phyloP scores from a whole-genome alignment of 2,888 invertebrate species.

The Drosophila prolongata region DNA sequence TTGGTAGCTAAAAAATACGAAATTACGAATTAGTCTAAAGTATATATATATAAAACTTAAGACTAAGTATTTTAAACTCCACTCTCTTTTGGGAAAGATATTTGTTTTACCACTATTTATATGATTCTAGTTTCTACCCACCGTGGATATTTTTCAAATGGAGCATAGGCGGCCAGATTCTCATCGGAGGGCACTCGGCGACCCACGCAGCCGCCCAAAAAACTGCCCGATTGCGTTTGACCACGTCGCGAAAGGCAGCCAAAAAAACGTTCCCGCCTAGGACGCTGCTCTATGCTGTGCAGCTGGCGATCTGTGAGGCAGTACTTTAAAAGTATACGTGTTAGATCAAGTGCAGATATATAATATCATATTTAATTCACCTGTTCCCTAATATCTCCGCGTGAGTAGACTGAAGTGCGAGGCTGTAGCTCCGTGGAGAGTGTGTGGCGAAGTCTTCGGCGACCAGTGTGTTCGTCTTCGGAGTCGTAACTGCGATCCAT shows the following conservation, averaged over 20 bases:
- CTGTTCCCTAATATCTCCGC: conserved; percentile 93
- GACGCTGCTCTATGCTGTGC: conserved; percentile 89
- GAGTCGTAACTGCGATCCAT: conserved; percentile 89
- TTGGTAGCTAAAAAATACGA: conserved; percentile 66
- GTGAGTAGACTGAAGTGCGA: conserved; percentile 89
- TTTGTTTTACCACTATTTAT: too few relatives aligned
- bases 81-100: too few relatives aligned
- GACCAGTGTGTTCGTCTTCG: conserved; percentile 92
- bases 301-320: conserved; percentile 96
- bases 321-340: conserved; percentile 85
- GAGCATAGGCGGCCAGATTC: conserved; percentile 93
- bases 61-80: too few relatives aligned
- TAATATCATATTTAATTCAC: conserved; percentile 49
- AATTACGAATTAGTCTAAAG: background rate
- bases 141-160: conserved; percentile 91
- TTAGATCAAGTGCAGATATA: background rate
- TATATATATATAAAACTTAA: too few relatives aligned
- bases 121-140: conserved; percentile 67
- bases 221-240: conserved; percentile 85
- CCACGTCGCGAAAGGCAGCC: conserved; percentile 90
- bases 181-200: conserved; percentile 95
- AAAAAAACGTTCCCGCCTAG: conserved; percentile 88
- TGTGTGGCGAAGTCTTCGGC: conserved; percentile 87
- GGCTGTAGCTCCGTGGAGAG: conserved; percentile 85
- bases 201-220: conserved; percentile 94